Evolutionary conservation across 2,113 vertebrate species (phyloP).

Genomic region (Oxyura jamaicensis): DNA sequence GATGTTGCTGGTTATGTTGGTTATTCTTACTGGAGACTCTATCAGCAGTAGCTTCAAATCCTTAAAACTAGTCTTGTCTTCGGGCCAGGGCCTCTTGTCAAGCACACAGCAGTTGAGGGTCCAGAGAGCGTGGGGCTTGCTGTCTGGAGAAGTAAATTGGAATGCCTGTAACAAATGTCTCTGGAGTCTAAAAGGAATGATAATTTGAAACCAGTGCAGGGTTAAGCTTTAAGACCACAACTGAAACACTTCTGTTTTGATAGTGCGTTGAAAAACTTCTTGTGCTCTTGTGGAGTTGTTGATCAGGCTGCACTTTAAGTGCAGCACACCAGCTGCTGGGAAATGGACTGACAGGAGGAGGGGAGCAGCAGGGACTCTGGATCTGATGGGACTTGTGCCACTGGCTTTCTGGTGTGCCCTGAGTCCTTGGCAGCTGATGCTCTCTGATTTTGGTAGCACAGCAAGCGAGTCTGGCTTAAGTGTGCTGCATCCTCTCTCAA

Average conservation of each 20-base stretch:
- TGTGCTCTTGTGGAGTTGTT: background rate
- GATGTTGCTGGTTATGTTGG: background rate
- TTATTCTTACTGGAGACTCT: background rate
- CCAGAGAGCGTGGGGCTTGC: background rate
- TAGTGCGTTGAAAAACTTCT: background rate
- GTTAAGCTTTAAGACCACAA: background rate
- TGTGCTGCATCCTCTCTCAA: background rate
- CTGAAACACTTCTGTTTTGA: background rate
- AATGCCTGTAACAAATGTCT: background rate
- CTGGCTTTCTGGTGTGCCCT: background rate
- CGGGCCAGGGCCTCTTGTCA: background rate
- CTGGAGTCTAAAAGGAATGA: background rate
- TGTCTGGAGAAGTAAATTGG: background rate
- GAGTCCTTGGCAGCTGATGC: background rate
- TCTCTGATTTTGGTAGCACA: background rate
- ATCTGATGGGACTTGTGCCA: background rate
- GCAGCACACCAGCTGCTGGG: accelerated
- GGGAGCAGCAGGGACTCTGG: accelerated
- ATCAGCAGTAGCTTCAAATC: background rate
- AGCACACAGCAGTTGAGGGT: background rate
- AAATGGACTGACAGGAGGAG: accelerated
- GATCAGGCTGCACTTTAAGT: background rate
- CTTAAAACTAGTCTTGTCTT: background rate
- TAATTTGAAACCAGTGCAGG: background rate
- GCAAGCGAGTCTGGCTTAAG: background rate